Base-by-base conservation (phyloP, 2,888 invertebrate genomes). In the Mantis religiosa region DNA sequence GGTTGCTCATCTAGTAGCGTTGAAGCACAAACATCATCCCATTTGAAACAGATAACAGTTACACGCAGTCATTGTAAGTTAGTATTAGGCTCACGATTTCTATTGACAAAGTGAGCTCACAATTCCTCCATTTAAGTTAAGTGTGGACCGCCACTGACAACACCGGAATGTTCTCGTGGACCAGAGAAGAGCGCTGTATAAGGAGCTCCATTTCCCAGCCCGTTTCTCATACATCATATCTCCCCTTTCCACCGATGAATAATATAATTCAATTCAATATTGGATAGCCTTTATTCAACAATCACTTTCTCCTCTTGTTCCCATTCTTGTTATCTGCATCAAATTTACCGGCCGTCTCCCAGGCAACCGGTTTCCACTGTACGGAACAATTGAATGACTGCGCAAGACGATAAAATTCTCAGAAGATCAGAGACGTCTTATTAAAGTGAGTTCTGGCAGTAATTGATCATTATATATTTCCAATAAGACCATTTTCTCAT, bases 221-320 rank as follows among this genome's bases (percentile, higher is more conserved):
- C 4, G 71, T 28, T n/a, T 28, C 81, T 25, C 86, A 86, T 86
- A 86, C 81, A 86, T 86, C 86, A 86, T 71, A 71, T 71, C 81
- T 71, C 54, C 14, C 28, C 85, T 47, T 41, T 28, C 15, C 85
- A 47, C 86, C 86, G 30, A 71, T 86, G 86, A 86, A 86, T 86
- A 86, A 86, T 81, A 86, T 25, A 86, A 86, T 86, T 86, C 86
- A 86, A 86, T 86, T 86, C 30, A 54, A 28, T 86, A 86, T 86
- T 71, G 86, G 71, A 86, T 86, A 71, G 54, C 54, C 54, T 71
- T 71, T 71, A 71, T 71, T 71, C 54, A 20, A 71, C 54, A 71
- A 71, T 71, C 54, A 71, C 54, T 71, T 71, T 71, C 54, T 71
- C 6, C 54, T 71, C 20, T 20, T 71, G 20, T 8, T 71, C 20